These are phyloP conservation scores for Apogon talboti DNA, from an alignment of 2,797 vertebrate species.

Conservation along the genomic window DNA sequence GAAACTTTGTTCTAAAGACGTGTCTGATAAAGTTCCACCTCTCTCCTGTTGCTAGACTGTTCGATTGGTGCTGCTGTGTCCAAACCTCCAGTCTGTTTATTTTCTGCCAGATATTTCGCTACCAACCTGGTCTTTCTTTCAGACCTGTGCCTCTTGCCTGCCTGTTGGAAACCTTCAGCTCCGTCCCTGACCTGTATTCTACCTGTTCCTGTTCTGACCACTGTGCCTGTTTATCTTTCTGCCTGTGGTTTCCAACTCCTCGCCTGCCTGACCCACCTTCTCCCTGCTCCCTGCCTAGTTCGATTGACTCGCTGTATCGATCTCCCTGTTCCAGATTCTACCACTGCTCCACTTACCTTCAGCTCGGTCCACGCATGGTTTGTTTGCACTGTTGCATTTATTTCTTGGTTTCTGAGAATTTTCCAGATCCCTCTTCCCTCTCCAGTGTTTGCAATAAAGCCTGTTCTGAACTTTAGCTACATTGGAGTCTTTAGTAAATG, in stretches of 20 bases:
- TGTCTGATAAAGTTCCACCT: constrained; percentile 34
- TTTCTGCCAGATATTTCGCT: neutral
- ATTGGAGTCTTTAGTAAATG: constrained; percentile 31
- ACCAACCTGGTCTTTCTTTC: constrained; percentile 8
- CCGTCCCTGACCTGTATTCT: too few species aligned
- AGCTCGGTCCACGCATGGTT: neutral
- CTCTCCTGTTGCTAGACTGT: neutral
- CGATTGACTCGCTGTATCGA: neutral
- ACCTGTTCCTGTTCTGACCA: too few species aligned
- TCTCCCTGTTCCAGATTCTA: neutral
- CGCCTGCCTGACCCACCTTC: neutral
- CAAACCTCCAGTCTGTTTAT: neutral
- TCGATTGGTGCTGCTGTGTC: constrained; percentile 1
- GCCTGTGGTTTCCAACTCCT: too few species aligned
- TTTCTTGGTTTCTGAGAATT: neutral
- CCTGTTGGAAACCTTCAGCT: neutral
- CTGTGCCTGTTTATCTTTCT: too few species aligned
- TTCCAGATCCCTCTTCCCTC: too few species aligned
- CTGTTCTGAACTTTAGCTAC: neutral
- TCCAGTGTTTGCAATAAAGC: too few species aligned
- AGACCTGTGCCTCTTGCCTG: neutral
- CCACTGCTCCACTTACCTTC: neutral
- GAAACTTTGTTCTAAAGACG: constrained; percentile 61
- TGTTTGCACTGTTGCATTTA: neutral
- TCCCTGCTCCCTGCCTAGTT: neutral